These are phyloP conservation scores for Glaucopsyche alexis DNA, from an alignment of 2,888 invertebrate genomes.

Conservation along the genomic window DNA sequence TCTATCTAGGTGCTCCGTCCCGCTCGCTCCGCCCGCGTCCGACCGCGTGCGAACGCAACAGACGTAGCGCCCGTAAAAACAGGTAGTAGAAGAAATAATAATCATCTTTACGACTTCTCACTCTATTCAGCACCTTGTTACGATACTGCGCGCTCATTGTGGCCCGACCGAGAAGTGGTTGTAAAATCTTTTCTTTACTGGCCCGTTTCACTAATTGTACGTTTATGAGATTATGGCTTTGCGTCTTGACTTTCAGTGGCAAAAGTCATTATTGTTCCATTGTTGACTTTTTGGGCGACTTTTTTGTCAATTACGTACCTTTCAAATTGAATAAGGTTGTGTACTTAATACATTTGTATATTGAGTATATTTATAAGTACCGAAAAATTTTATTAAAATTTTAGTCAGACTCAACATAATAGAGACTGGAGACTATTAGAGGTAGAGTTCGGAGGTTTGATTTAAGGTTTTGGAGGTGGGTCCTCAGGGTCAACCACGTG, in stretches of 20 bases:
- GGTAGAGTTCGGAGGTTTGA: background rate
- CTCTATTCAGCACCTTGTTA: constrained; percentile 81
- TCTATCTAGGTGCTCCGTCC: constrained; percentile 57
- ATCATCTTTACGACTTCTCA: constrained; percentile 82
- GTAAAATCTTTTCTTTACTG: constrained; percentile 80
- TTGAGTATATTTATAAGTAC: background rate
- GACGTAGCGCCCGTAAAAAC: constrained; percentile 74
- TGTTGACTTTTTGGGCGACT: constrained; percentile 53
- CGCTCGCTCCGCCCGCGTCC: constrained; percentile 51
- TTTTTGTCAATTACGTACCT: constrained; percentile 12
- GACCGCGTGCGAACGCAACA: constrained; percentile 57
- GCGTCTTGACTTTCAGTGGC: constrained; percentile 73
- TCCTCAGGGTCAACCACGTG: constrained; percentile 52
- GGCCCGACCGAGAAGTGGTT: constrained; percentile 74
- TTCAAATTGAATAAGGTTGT: background rate
- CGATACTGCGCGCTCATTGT: constrained; percentile 80
- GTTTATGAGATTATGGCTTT: constrained; percentile 79
- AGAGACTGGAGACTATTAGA: background rate
- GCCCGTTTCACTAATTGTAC: constrained; percentile 79
- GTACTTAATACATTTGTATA: background rate
- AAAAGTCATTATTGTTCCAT: constrained; percentile 64
- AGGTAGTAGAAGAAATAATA: constrained; percentile 82
- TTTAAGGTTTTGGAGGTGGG: background rate
- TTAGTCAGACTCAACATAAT: background rate
- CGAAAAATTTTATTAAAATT: background rate